These are phyloP conservation scores for Cygnus atratus DNA, from an alignment of 2,113 vertebrate species.

Conservation along the genomic window DNA sequence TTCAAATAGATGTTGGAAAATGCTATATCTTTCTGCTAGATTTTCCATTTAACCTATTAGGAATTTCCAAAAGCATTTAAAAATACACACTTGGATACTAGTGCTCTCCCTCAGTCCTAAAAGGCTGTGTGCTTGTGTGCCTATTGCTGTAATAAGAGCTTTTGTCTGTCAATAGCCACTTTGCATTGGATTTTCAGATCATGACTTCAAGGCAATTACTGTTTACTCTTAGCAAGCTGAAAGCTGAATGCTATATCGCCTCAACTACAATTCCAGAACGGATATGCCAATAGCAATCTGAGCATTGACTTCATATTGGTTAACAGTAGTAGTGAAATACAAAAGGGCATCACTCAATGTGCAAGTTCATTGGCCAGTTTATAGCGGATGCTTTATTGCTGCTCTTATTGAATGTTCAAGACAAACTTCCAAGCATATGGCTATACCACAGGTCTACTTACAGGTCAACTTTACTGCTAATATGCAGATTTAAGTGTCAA, in stretches of 20 bases:
- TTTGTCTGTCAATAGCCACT: conserved; percentile 28
- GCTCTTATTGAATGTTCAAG: not conserved
- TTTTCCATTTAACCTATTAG: not conserved
- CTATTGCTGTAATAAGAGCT: not conserved
- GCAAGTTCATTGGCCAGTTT: not conserved
- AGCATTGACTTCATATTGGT: conserved; percentile 7
- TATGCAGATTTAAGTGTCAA: not conserved
- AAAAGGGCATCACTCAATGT: not conserved
- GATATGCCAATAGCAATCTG: not conserved
- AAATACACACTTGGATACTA: not conserved
- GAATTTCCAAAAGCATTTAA: not conserved
- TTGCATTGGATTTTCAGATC: conserved; percentile 7
- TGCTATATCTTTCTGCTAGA: not conserved
- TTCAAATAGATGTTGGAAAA: not conserved
- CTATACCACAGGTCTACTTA: not conserved
- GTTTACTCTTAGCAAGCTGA: not conserved
- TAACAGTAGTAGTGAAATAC: not conserved
- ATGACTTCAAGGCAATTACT: conserved; percentile 31
- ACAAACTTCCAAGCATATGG: not conserved
- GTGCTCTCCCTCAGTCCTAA: not conserved
- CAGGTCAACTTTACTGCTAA: not conserved
- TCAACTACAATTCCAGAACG: not conserved
- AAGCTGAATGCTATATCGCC: not conserved
- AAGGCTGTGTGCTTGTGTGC: not conserved
- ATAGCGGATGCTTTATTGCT: not conserved